Conservation (phyloP, 2,113 vertebrate species). For the Tangachromis dhanisi region DNA sequence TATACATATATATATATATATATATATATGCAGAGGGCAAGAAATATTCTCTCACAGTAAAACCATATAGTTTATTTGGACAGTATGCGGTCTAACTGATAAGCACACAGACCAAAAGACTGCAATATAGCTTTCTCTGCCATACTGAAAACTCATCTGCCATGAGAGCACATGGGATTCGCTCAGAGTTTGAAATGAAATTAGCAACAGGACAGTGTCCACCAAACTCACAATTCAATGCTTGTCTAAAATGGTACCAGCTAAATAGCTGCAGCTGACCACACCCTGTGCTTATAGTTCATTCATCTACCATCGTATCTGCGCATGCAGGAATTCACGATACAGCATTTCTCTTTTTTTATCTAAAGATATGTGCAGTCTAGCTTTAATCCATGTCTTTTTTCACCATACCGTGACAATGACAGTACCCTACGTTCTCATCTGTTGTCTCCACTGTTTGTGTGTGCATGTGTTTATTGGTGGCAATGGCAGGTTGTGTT, state of each 20-base stretch:
- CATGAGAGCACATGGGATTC: neutral
- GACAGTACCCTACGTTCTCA: neutral
- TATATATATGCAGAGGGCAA: neutral
- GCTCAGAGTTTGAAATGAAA: neutral
- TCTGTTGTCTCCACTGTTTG: neutral
- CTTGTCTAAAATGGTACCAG: neutral
- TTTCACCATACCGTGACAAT: neutral
- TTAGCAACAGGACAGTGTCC: neutral
- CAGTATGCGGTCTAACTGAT: neutral
- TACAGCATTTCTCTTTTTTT: neutral
- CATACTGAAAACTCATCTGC: neutral
- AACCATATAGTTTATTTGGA: neutral
- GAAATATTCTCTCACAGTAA: neutral
- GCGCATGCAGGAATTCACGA: neutral
- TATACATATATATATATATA: rapidly evolving
- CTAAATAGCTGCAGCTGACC: neutral
- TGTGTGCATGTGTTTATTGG: neutral
- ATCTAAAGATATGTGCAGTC: neutral
- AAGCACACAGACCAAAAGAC: neutral
- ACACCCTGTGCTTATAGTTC: neutral
- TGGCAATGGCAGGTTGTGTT: constrained; percentile 7
- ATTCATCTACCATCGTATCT: neutral
- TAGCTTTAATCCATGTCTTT: neutral
- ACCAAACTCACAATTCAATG: neutral
- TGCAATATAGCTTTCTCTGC: neutral